These are phyloP conservation scores for Amblyraja radiata DNA, from an alignment of 2,797 vertebrate species.

Conservation along the genomic window DNA sequence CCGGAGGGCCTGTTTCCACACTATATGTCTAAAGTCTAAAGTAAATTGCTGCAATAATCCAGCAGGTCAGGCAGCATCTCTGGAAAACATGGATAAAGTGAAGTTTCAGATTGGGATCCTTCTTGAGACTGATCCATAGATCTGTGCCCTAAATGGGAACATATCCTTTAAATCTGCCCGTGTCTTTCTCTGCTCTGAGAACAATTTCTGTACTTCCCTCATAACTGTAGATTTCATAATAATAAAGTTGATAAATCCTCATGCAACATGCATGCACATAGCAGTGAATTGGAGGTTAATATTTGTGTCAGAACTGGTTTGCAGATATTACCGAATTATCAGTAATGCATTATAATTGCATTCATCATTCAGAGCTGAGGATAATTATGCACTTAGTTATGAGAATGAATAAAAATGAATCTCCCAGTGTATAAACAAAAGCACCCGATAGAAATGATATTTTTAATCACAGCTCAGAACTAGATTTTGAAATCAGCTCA, in stretches of 20 bases:
- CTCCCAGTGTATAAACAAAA: neutral
- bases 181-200: neutral
- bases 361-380: neutral
- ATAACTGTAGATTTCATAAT: neutral
- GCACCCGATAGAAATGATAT: neutral
- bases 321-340: neutral
- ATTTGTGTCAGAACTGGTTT: neutral
- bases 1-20: too few species aligned
- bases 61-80: too few species aligned
- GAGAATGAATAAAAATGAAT: neutral
- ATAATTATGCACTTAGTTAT: neutral
- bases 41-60: too few species aligned
- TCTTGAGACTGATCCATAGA: neutral
- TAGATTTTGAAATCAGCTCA: neutral
- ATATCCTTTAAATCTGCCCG: neutral
- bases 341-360: neutral
- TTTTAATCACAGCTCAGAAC: neutral
- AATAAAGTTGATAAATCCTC: neutral
- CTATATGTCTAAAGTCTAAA: too few species aligned
- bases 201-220: neutral
- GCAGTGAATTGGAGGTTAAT: neutral
- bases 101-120: too few species aligned
- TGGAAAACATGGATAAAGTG: too few species aligned
- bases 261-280: neutral
- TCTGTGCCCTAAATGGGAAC: neutral